A percentile compares a stretch with the other conserved stretches of the same genome.
These are phyloP conservation scores for Neoitamus cyanurus DNA, from an alignment of 2,888 invertebrate genomes.

Conservation along the genomic window DNA sequence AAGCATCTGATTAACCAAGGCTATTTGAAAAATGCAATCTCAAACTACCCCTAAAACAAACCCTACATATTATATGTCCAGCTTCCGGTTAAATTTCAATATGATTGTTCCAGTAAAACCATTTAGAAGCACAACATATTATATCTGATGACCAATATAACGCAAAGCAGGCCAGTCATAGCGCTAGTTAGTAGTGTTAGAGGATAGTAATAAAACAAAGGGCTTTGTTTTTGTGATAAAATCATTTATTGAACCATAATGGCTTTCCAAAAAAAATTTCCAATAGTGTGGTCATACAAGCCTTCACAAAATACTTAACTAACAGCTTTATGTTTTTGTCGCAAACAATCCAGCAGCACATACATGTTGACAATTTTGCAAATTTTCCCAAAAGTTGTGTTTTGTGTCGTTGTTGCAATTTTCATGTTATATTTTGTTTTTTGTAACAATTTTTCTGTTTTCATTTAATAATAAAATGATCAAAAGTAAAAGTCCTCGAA, in stretches of 20 bases:
- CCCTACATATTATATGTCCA: too few species aligned
- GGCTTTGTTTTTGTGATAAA: not conserved
- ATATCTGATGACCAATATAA: too few species aligned
- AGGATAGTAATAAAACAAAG: not conserved
- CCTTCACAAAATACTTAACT: slow-evolving; percentile 5
- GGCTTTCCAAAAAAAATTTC: not conserved
- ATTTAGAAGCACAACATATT: too few species aligned
- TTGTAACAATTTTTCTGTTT: not conserved
- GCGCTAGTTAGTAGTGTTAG: too few species aligned
- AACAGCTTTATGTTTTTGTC: not conserved
- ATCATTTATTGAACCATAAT: not conserved
- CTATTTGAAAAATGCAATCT: too few species aligned
- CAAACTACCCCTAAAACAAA: too few species aligned
- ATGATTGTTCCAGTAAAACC: too few species aligned
- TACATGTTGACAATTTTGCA: slow-evolving; percentile 2
- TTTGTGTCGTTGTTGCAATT: not conserved
- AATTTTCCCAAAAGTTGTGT: not conserved
- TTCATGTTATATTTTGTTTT: not conserved
- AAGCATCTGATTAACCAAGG: too few species aligned
- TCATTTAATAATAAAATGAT: slow-evolving; percentile 45
- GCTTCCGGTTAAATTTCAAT: too few species aligned
- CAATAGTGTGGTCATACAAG: not conserved
- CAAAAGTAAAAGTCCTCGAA: slow-evolving; percentile 27
- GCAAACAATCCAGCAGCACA: not conserved
- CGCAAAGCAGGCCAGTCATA: too few species aligned